A percentile compares a stretch with the other conserved stretches of the same genome.
These are phyloP conservation scores for Drosophila lacteicornis DNA, from an alignment of 1,140 invertebrate genomes.

Conservation along the genomic window DNA sequence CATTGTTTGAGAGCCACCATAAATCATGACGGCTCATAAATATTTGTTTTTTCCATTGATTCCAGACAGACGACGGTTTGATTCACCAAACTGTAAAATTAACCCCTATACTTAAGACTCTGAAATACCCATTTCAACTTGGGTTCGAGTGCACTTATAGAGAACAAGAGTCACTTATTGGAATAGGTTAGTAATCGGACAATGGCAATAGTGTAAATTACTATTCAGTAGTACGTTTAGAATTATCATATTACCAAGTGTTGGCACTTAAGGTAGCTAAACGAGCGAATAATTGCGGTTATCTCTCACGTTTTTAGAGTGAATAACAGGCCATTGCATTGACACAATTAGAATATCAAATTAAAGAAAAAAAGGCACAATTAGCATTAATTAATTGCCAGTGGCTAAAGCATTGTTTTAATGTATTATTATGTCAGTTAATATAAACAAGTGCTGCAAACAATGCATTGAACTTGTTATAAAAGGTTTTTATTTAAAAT, in stretches of 20 bases:
- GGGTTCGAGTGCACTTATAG: constrained; percentile 9
- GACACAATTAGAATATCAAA: constrained; percentile 13
- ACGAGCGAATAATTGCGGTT: constrained; percentile 19
- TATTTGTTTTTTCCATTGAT: constrained; percentile 19
- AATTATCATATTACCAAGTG: constrained; percentile 5
- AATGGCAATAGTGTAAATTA: constrained; percentile 14
- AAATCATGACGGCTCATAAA: constrained; percentile 48
- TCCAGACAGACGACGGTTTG: constrained; percentile 23
- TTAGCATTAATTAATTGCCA: constrained; percentile 22
- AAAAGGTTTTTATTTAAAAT: constrained; percentile 4
- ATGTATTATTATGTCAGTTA: constrained; percentile 1
- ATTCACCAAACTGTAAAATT: background rate
- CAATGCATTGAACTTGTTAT: background rate
- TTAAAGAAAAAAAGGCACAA: constrained; percentile 9
- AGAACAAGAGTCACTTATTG: constrained; percentile 20
- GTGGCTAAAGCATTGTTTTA: background rate
- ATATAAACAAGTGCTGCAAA: constrained; percentile 1
- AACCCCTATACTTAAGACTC: constrained; percentile 12
- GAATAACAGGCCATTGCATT: constrained; percentile 14
- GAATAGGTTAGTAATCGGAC: constrained; percentile 40
- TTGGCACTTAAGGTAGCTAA: constrained; percentile 13
- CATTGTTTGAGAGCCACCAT: constrained; percentile 53
- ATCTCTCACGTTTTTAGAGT: constrained; percentile 18
- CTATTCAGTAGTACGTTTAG: background rate
- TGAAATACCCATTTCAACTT: constrained; percentile 7